These are phyloP conservation scores for Apteryx owenii DNA, from an alignment of 2,113 vertebrate species.

Conservation along the genomic window DNA sequence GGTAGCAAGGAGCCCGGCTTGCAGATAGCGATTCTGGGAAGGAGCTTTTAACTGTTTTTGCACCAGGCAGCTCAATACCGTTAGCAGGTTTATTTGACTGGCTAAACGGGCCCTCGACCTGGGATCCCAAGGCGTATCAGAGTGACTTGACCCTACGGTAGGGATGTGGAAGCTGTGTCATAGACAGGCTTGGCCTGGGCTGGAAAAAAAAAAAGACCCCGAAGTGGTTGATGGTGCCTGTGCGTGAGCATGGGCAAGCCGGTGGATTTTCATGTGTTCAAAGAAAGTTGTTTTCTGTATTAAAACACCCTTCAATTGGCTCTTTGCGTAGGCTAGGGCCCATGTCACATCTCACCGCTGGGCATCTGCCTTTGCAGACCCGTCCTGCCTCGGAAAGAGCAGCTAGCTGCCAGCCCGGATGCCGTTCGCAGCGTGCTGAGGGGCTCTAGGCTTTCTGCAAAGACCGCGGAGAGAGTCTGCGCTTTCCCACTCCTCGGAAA, in stretches of 20 bases:
- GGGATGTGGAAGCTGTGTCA: not conserved
- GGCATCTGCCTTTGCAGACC: not conserved
- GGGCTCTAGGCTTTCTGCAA: not conserved
- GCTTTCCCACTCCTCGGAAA: not conserved
- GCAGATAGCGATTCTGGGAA: conserved; percentile 6
- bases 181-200: not conserved
- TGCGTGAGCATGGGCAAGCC: not conserved
- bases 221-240: accelerated
- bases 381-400: not conserved
- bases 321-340: not conserved
- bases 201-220: not conserved
- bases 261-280: not conserved
- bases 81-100: not conserved
- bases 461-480: not conserved
- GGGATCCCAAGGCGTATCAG: too few relatives aligned
- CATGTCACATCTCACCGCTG: accelerated
- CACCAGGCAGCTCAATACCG: not conserved
- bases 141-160: not conserved
- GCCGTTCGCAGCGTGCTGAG: not conserved
- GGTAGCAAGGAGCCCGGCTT: conserved; percentile 56
- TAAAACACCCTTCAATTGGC: not conserved
- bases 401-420: accelerated
- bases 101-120: accelerated
- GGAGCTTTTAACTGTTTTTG: conserved; percentile 52
- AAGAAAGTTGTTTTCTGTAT: not conserved